Evolutionary conservation across 1,140 invertebrate species (phyloP).

Genomic region (Temnothorax longispinosus): DNA sequence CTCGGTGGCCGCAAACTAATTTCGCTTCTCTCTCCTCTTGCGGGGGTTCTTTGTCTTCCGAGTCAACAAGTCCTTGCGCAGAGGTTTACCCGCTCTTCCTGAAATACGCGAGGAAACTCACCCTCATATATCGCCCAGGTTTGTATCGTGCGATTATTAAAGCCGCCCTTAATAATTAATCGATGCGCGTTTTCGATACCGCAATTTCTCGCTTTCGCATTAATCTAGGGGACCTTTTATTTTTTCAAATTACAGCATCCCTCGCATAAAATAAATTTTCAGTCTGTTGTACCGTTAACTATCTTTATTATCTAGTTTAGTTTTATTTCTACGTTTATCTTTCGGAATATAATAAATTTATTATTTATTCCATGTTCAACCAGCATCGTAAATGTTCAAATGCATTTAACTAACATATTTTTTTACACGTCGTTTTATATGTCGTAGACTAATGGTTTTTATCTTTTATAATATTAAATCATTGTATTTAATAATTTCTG

Average conservation of each 20-base stretch:
- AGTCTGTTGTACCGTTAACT: background rate
- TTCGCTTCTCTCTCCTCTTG: background rate
- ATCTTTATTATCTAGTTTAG: background rate
- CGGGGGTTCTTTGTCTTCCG: slow-evolving; percentile 44
- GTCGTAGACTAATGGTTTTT: background rate
- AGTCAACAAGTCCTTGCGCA: slow-evolving; percentile 38
- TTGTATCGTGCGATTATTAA: background rate
- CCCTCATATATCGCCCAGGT: background rate
- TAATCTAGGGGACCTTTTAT: background rate
- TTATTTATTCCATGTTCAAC: background rate
- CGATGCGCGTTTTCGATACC: background rate
- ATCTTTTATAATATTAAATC: background rate
- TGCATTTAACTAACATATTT: too few relatives aligned
- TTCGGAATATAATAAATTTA: background rate
- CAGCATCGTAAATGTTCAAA: background rate
- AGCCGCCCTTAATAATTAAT: slow-evolving; percentile 14
- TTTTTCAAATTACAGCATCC: background rate
- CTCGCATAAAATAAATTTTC: background rate
- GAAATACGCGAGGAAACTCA: slow-evolving; percentile 16
- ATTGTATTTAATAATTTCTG: background rate
- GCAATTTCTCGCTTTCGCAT: background rate
- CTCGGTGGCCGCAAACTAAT: slow-evolving; percentile 51
- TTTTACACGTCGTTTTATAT: background rate
- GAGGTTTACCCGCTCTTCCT: background rate
- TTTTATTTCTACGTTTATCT: background rate